A percentile compares a stretch with the other conserved stretches of the same genome.
These are phyloP conservation scores for Pangasius sanitwongsei DNA, from an alignment of 2,797 vertebrate species.

Conservation along the genomic window DNA sequence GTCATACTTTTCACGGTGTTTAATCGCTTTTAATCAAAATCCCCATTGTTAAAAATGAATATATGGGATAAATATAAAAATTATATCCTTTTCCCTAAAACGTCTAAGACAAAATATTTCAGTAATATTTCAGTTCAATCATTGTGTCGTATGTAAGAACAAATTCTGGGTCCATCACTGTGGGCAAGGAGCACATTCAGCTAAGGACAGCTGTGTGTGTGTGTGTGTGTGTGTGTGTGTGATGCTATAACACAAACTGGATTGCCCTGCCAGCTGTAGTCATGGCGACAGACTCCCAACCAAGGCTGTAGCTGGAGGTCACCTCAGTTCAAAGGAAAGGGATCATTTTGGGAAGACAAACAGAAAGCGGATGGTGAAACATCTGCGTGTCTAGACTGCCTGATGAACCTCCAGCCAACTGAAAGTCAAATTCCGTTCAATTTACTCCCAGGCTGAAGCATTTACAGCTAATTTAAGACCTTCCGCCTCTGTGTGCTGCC, in stretches of 20 bases:
- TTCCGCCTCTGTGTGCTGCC: neutral
- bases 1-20: neutral
- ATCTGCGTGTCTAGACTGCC: conserved; percentile 15
- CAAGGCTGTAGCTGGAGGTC: conserved; percentile 27
- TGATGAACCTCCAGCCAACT: conserved; percentile 1
- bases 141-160: neutral
- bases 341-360: neutral
- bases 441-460: conserved; percentile 13
- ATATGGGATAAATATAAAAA: no score
- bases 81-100: neutral
- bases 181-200: neutral
- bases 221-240: conserved; percentile 19
- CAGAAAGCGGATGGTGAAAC: neutral
- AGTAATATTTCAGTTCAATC: neutral
- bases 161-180: neutral
- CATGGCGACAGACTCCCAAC: conserved; percentile 35
- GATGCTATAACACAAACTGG: conserved; percentile 21
- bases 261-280: conserved; percentile 39
- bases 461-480: conserved; percentile 8
- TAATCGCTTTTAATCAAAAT: neutral
- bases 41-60: no score
- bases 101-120: neutral
- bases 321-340: conserved; percentile 15
- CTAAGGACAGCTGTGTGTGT: neutral
- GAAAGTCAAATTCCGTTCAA: conserved; percentile 19